Conservation (phyloP, 2,888 invertebrate genomes). For the Parapristionchus giblindavisi region DNA sequence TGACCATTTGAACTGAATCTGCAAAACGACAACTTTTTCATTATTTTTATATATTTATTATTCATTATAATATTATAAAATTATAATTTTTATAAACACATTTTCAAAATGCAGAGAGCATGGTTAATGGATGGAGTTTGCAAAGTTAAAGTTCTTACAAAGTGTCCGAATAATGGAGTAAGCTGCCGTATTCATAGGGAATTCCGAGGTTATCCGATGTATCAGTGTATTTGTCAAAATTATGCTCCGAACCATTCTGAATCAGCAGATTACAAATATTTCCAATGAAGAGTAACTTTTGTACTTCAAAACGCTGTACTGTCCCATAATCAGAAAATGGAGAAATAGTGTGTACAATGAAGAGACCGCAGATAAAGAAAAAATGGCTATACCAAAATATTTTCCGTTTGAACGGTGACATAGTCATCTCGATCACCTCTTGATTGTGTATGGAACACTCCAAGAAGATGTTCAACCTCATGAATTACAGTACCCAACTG, state of each 20-base stretch:
- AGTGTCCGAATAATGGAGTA: constrained; percentile 15
- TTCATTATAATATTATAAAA: too few relatives aligned
- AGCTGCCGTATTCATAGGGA: constrained; percentile 22
- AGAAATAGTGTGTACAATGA: background rate
- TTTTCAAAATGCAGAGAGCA: too few relatives aligned
- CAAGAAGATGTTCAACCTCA: constrained; percentile 18
- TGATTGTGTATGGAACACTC: constrained; percentile 22
- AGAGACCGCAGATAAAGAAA: background rate
- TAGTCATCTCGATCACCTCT: constrained; percentile 10
- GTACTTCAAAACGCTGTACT: too few relatives aligned
- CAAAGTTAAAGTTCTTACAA: background rate
- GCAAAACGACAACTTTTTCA: background rate
- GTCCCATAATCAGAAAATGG: background rate
- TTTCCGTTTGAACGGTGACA: constrained; percentile 8
- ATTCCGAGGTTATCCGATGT: constrained; percentile 19
- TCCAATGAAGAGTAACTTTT: too few relatives aligned
- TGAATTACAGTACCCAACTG: constrained; percentile 27
- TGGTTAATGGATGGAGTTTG: too few relatives aligned
- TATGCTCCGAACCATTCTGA: constrained; percentile 14
- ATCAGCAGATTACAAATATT: too few relatives aligned
- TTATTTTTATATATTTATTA: too few relatives aligned
- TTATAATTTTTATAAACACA: too few relatives aligned
- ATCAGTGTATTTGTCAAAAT: constrained; percentile 14
- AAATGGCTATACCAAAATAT: background rate
- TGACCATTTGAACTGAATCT: constrained; percentile 13